These are phyloP conservation scores for Drosophila fungiperda DNA, from an alignment of 2,888 invertebrate species.

Conservation along the genomic window DNA sequence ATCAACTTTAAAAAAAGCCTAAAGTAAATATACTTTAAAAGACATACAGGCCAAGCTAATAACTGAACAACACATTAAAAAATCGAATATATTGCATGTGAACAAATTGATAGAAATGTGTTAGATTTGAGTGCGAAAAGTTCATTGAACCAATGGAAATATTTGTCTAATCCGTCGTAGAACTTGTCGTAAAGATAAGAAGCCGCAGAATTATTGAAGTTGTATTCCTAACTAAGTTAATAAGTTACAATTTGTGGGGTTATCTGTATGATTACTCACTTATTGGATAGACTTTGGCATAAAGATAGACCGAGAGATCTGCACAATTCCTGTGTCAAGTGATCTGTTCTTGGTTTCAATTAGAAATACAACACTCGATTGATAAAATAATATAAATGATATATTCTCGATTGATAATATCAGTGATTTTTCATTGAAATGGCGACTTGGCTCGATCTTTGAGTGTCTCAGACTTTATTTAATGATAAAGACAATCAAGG, in stretches of 20 bases:
- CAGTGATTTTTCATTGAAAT: conserved; percentile 35
- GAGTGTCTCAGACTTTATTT: conserved; percentile 51
- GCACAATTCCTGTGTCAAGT: not conserved
- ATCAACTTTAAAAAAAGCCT: not conserved
- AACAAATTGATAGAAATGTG: not conserved
- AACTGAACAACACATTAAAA: not conserved
- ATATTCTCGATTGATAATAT: conserved; percentile 29
- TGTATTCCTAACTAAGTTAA: conserved; percentile 24
- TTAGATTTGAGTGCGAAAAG: conserved; percentile 25
- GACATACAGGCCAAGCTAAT: not conserved
- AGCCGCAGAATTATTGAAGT: conserved; percentile 6
- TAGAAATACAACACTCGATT: conserved; percentile 6
- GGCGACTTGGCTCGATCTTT: conserved; percentile 34
- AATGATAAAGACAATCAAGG: conserved; percentile 43
- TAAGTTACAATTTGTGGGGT: not conserved
- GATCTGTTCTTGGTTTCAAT: not conserved
- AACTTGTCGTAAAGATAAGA: conserved; percentile 56
- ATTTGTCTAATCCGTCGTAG: conserved; percentile 41
- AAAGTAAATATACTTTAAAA: not conserved
- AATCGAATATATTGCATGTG: not conserved
- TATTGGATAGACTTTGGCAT: not conserved
- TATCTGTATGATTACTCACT: conserved; percentile 31
- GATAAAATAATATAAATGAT: conserved; percentile 14
- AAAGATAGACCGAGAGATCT: not conserved
- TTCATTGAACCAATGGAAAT: conserved; percentile 45